Conservation (phyloP, 1,140 invertebrate genomes). For the Mercenaria mercenaria region DNA sequence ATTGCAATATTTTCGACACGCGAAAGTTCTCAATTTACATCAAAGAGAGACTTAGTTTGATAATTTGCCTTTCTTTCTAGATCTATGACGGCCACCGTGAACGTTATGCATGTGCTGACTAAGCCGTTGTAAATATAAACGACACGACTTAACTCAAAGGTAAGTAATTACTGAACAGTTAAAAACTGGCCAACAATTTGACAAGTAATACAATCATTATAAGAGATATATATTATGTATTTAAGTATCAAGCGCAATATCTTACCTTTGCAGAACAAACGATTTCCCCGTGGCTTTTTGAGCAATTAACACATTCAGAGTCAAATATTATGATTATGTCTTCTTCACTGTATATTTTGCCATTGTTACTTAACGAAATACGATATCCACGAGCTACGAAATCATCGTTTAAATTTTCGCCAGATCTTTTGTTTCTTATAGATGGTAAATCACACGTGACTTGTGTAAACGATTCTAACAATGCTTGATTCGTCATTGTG, state of each 20-base stretch:
- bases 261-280: background rate
- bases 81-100: no score
- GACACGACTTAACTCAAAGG: no score
- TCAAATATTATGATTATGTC: slow-evolving; percentile 30
- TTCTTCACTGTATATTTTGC: background rate
- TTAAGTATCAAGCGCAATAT: background rate
- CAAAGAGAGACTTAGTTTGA: no score
- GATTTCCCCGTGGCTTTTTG: background rate
- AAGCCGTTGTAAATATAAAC: no score
- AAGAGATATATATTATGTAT: background rate
- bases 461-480: background rate
- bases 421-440: background rate
- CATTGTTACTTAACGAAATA: slow-evolving; percentile 32
- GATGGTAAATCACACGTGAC: background rate
- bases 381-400: background rate
- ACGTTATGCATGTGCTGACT: no score
- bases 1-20: no score
- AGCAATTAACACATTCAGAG: slow-evolving; percentile 30
- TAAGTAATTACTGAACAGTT: no score
- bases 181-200: background rate
- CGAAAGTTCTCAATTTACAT: no score
- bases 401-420: background rate
- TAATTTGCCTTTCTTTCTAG: no score
- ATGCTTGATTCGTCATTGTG: no score
- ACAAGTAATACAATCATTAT: background rate